Evolutionary conservation across 2,888 invertebrate species (phyloP).

Genomic region (Drosophila melanosoma): DNA sequence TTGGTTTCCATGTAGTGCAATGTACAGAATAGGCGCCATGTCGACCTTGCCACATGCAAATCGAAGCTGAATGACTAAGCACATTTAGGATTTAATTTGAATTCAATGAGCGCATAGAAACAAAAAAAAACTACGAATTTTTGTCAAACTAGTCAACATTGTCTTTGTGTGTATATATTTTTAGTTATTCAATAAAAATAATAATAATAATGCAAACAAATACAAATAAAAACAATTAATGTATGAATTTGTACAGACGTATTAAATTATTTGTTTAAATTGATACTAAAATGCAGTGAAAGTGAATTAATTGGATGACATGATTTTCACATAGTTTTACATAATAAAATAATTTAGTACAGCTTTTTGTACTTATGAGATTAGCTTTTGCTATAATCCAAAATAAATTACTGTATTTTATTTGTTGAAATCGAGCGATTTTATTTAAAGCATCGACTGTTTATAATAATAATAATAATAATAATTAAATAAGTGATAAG

Average conservation of each 20-base stretch:
- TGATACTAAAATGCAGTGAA: conserved; percentile 20
- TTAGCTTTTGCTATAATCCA: conserved; percentile 18
- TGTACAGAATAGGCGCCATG: conserved; percentile 13
- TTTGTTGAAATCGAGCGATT: conserved; percentile 30
- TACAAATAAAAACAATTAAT: conserved; percentile 16
- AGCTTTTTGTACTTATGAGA: conserved; percentile 33
- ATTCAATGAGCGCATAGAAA: background rate
- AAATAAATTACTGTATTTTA: conserved; percentile 13
- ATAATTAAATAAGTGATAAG: conserved; percentile 47
- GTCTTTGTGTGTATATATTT: conserved; percentile 8
- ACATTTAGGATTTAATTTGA: conserved; percentile 3
- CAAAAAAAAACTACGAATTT: conserved; percentile 19
- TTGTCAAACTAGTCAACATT: conserved; percentile 23
- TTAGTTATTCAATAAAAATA: conserved; percentile 4
- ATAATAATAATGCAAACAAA: background rate
- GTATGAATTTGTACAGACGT: conserved; percentile 3
- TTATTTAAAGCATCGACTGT: conserved; percentile 52
- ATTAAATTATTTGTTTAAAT: background rate
- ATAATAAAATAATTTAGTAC: conserved; percentile 7
- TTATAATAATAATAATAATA: conserved; percentile 20
- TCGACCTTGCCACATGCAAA: conserved; percentile 5
- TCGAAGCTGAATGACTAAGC: conserved; percentile 30
- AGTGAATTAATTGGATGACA: conserved; percentile 12
- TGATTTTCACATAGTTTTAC: conserved; percentile 14
- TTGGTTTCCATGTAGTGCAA: conserved; percentile 30